Conservation (phyloP, 2,797 vertebrate genomes). For the Nothura maculosa region DNA sequence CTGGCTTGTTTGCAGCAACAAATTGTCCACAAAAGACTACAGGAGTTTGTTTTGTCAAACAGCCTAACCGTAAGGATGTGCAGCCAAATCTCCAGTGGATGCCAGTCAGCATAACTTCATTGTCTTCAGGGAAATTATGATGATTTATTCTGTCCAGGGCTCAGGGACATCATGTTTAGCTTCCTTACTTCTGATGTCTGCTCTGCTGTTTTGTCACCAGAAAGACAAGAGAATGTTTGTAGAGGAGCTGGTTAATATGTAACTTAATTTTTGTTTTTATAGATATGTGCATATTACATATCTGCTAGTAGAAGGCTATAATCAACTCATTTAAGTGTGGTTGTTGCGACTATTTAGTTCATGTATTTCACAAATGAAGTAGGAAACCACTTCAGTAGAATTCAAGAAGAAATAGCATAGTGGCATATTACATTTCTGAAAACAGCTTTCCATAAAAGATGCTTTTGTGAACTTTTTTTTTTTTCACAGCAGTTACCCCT, state of each 20-base stretch:
- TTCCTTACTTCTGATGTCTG: conserved; percentile 4
- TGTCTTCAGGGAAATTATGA: background rate
- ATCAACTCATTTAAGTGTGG: background rate
- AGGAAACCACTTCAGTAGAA: background rate
- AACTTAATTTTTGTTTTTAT: conserved; percentile 19
- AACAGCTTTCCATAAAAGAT: background rate
- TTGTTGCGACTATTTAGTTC: background rate
- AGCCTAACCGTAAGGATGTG: background rate
- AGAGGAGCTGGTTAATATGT: background rate
- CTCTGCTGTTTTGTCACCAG: background rate
- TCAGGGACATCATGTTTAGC: background rate
- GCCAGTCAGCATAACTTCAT: background rate
- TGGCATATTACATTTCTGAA: background rate
- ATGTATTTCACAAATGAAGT: conserved; percentile 3
- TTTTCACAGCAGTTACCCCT: background rate
- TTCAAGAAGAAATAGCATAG: background rate
- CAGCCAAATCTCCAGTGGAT: background rate
- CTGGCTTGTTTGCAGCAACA: background rate
- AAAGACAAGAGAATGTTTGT: background rate
- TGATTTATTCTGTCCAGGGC: background rate
- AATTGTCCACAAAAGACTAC: background rate
- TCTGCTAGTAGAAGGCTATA: background rate
- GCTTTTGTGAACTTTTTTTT: background rate
- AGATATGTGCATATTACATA: background rate
- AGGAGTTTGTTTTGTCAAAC: background rate